phyloP scores from a whole-genome alignment of 2,888 invertebrate genomes.

The Ypsolopha scabrella region DNA sequence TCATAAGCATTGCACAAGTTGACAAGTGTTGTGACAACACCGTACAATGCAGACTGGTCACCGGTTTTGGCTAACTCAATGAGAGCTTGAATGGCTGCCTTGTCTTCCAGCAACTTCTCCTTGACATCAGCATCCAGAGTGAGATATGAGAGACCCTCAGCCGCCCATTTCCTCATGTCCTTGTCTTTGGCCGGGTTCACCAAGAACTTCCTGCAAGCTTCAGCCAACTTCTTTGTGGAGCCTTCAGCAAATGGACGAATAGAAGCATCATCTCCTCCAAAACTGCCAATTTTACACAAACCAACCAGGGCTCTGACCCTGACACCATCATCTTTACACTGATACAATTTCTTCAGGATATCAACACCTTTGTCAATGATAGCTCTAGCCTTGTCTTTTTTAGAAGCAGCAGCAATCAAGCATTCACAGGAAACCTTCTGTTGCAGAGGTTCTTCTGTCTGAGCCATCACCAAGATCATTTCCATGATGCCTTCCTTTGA shows the following conservation, averaged over 20 bases:
- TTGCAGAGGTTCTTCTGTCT: constrained; percentile 89
- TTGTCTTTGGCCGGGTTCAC: constrained; percentile 89
- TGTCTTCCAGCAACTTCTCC: constrained; percentile 93
- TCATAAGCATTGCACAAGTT: constrained; percentile 98
- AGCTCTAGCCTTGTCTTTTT: constrained; percentile 95
- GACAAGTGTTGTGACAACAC: constrained; percentile 93
- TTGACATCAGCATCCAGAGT: constrained; percentile 99
- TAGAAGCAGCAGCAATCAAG: constrained; percentile 95
- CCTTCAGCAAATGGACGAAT: constrained; percentile 96
- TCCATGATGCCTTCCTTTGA: constrained; percentile 90
- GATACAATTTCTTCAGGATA: constrained; percentile 93
- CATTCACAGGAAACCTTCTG: constrained; percentile 97
- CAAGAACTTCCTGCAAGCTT: constrained; percentile 92
- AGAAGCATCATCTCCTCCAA: constrained; percentile 96
- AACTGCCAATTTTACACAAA: constrained; percentile 94
- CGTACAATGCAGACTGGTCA: constrained; percentile 89
- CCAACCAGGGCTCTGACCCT: constrained; percentile 92
- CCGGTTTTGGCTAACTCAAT: constrained; percentile 91
- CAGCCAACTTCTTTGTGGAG: constrained; percentile 90
- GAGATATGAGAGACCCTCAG: constrained; percentile 95
- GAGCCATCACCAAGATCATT: constrained; percentile 98
- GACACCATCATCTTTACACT: constrained; percentile 90
- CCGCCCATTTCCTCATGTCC: constrained; percentile 95
- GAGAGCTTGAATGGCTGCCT: constrained; percentile 83
- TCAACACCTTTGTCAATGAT: constrained; percentile 91